These are phyloP conservation scores for Otolemur crassicaudatus DNA, from an alignment of 2,797 vertebrate genomes.

Conservation along the genomic window DNA sequence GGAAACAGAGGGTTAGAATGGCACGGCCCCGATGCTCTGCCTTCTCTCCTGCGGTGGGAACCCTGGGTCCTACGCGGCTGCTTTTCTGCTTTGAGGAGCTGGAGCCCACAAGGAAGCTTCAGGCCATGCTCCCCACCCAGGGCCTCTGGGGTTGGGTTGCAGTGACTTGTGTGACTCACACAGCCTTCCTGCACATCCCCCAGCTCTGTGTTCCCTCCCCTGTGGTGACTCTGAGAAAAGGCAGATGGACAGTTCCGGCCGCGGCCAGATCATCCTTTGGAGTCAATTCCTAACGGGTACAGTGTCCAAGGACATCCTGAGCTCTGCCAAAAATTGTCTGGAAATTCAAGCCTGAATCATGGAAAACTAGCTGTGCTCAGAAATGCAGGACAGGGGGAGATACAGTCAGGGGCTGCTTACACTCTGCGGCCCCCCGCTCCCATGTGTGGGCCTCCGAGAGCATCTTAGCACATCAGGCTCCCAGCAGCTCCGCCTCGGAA, in stretches of 20 bases:
- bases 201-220: background rate
- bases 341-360: background rate
- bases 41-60: background rate
- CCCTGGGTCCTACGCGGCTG: background rate
- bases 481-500: background rate
- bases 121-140: background rate
- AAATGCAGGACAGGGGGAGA: background rate
- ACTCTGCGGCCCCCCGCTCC: background rate
- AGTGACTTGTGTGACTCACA: background rate
- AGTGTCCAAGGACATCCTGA: background rate
- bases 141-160: background rate
- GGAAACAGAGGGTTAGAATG: background rate
- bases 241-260: background rate
- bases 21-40: fast-evolving
- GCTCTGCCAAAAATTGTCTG: background rate
- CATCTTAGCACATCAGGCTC: background rate
- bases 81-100: background rate
- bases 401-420: background rate
- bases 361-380: background rate
- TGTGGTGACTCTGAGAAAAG: background rate
- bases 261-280: background rate
- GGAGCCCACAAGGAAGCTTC: background rate
- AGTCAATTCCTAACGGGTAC: background rate
- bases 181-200: background rate
- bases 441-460: background rate